Conservation (phyloP, 2,113 vertebrate species). For the Neogobius melanostomus region DNA sequence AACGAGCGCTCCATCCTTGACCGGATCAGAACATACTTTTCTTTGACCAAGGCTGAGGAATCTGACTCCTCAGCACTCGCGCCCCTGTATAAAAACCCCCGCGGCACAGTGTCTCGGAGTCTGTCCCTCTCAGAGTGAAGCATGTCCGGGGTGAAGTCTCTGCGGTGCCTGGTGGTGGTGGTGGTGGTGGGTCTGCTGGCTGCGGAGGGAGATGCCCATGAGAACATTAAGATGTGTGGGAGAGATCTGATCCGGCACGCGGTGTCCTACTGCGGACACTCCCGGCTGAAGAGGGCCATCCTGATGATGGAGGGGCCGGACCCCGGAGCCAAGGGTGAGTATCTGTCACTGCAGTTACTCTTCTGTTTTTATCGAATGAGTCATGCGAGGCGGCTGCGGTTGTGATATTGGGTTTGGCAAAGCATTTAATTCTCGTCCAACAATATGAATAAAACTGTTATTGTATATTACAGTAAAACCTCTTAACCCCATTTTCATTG, state of each 20-base stretch:
- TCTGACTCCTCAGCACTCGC: slow-evolving; percentile 24
- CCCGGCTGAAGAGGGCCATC: slow-evolving; percentile 58
- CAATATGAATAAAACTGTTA: no score
- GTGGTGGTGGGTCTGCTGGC: slow-evolving; percentile 44
- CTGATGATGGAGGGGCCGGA: slow-evolving; percentile 12
- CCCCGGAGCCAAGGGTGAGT: background rate
- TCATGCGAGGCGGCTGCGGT: no score
- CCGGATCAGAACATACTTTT: slow-evolving; percentile 73
- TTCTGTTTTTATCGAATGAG: no score
- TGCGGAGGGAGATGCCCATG: slow-evolving; percentile 45
- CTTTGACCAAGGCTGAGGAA: slow-evolving; percentile 66
- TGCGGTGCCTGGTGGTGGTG: slow-evolving; percentile 47
- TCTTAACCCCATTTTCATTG: no score
- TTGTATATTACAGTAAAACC: no score
- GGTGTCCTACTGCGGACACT: slow-evolving; percentile 72
- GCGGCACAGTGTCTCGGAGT: background rate
- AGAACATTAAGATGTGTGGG: slow-evolving; percentile 73
- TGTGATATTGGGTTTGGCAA: no score
- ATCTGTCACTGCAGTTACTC: no score
- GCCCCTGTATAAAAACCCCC: slow-evolving; percentile 61
- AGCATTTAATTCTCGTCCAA: no score
- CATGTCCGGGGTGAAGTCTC: slow-evolving; percentile 51
- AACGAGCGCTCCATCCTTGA: slow-evolving; percentile 61
- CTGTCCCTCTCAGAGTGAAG: background rate
- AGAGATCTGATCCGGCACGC: slow-evolving; percentile 73